Evolutionary conservation across 2,888 invertebrate species (phyloP).

Genomic region (Drosophila birchii): DNA sequence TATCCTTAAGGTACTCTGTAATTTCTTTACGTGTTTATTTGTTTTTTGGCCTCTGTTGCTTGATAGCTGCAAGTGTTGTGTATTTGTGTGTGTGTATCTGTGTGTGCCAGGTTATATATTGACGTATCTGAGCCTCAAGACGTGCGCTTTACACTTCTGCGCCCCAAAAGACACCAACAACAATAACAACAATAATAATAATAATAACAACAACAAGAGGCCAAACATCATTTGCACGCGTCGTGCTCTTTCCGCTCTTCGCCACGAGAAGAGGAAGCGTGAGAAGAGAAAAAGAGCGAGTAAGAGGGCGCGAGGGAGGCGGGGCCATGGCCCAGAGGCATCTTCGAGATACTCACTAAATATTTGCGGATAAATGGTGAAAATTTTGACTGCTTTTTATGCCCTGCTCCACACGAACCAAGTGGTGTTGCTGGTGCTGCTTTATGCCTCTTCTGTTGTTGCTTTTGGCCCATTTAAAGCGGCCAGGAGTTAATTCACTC

Average conservation of each 20-base stretch:
- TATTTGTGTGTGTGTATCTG: slow-evolving; percentile 35
- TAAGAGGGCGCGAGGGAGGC: slow-evolving; percentile 17
- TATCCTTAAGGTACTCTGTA: too few species aligned
- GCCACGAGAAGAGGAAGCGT: slow-evolving; percentile 46
- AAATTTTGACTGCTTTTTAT: slow-evolving; percentile 79
- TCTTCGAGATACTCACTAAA: slow-evolving; percentile 81
- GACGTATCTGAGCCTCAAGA: slow-evolving; percentile 73
- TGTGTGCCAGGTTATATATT: slow-evolving; percentile 61
- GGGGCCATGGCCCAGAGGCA: slow-evolving; percentile 55
- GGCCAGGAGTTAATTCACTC: slow-evolving; percentile 21
- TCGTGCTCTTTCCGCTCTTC: slow-evolving; percentile 78
- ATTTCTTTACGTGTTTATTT: not conserved
- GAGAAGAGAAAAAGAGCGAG: slow-evolving; percentile 32
- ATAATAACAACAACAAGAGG: slow-evolving; percentile 33
- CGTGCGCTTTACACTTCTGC: slow-evolving; percentile 67
- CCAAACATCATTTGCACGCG: slow-evolving; percentile 77
- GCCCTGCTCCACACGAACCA: slow-evolving; percentile 56
- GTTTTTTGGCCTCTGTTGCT: slow-evolving; percentile 41
- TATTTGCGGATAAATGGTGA: slow-evolving; percentile 83
- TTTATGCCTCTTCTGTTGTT: slow-evolving; percentile 34
- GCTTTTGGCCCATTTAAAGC: slow-evolving; percentile 33
- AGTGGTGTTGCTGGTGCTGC: slow-evolving; percentile 37
- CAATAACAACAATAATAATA: slow-evolving; percentile 12
- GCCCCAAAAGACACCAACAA: slow-evolving; percentile 48
- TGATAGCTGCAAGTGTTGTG: slow-evolving; percentile 51